Base-by-base conservation (phyloP, 92 coral and sea anemone genomes). In the Anthopleura xanthogrammica region DNA sequence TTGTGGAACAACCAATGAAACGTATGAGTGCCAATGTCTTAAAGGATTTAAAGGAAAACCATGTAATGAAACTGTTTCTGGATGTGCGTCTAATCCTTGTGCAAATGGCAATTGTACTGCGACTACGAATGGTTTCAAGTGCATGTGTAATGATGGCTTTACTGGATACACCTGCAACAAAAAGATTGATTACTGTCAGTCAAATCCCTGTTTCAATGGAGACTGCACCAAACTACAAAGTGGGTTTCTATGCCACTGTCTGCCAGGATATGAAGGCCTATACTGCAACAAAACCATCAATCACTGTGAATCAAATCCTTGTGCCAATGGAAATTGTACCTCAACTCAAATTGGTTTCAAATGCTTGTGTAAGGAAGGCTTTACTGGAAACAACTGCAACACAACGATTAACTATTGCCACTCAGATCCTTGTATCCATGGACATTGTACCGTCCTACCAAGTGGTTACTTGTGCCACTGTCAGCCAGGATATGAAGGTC, bases 201-300 rank as follows among this genome's bases (percentile, higher is more conserved):
- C 86, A 13, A 87, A 77, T 58, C 92, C 90, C 41, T 93, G 97
- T 77, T 24, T 8, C 14, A 17, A 54, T 8, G 95, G 95, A 0
- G 60, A 41, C 52, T 92, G 95, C 55, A 58, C 56, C 20, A 73
- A 24, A 24, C 43, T 65, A 29, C 41, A 9, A 11, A 72, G n/a
- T 41, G 80, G 87, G 41, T 85, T 88, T 62, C 75, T 66, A 1
- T 92, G 95, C 62, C 8, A 40, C 3, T 92, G 95, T 56, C 60
- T 57, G n/a, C 50, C 77, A 14, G 92, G 93, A 36, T 94, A 83
- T 77, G 70, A 48, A 19, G 95, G 93, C 41, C 52, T 52, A 24
- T 71, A 82, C 41, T 94, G 98, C 79, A 82, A 75, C 46, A 52
- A 72, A 78, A 74, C 80, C 72, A 46, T 50, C 65, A 64, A 85